phyloP scores from a whole-genome alignment of 2,888 invertebrate species.

The Bedellia somnulentella region DNA sequence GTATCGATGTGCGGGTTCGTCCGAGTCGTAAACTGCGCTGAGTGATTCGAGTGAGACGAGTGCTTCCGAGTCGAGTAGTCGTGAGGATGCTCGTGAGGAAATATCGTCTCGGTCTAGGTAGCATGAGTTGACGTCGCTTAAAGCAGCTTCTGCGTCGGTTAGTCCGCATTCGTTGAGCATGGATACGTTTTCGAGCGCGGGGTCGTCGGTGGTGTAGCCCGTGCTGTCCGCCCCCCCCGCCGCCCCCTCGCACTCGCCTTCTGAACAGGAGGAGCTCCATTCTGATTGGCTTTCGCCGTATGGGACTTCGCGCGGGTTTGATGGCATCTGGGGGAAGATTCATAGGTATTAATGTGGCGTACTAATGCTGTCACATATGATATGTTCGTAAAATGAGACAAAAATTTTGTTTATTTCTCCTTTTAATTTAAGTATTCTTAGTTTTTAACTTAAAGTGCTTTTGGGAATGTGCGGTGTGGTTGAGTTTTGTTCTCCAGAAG shows the following conservation, averaged over 20 bases:
- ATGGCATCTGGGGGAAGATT: conserved; percentile 25
- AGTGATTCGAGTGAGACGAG: conserved; percentile 77
- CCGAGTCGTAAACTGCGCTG: conserved; percentile 80
- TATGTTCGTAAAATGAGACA: too few relatives aligned
- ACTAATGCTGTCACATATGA: too few relatives aligned
- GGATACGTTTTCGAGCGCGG: conserved; percentile 81
- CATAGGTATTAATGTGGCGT: neutral
- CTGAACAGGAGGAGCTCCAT: conserved; percentile 69
- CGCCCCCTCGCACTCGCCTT: conserved; percentile 52
- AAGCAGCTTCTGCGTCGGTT: conserved; percentile 84
- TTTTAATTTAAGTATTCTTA: too few relatives aligned
- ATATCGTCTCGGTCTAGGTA: conserved; percentile 76
- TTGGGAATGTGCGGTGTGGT: too few relatives aligned
- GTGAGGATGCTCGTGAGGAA: conserved; percentile 81
- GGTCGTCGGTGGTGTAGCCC: conserved; percentile 86
- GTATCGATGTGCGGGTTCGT: conserved; percentile 67
- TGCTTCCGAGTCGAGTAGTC: conserved; percentile 77
- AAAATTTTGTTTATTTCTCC: too few relatives aligned
- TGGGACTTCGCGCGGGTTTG: conserved; percentile 42
- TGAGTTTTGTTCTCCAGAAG: too few relatives aligned
- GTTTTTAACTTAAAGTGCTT: too few relatives aligned
- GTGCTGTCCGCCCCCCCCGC: conserved; percentile 68
- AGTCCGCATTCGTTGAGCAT: conserved; percentile 84
- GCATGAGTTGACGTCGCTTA: conserved; percentile 84
- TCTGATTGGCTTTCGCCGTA: conserved; percentile 78